Percentiles rank a stretch among this genome's conserved stretches.
Conservation (phyloP, 1,140 invertebrate genomes). For the Plodia interpunctella region DNA sequence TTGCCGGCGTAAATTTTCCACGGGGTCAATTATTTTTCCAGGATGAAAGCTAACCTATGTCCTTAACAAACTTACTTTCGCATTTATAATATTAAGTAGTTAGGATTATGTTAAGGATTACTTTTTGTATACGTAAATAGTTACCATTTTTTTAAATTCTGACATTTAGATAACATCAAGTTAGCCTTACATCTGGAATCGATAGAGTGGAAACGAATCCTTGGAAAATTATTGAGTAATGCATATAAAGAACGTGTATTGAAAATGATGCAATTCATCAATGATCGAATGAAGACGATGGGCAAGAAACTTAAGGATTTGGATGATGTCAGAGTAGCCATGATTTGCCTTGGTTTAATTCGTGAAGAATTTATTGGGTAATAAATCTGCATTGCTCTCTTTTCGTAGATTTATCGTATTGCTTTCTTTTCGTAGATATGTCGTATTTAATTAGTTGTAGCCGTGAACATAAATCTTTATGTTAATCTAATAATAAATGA, state of each 20-base stretch:
- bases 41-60: too few relatives aligned
- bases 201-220: conserved; percentile 82
- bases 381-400: conserved; percentile 21
- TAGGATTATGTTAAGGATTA: too few relatives aligned
- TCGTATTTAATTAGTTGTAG: too few relatives aligned
- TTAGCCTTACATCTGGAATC: conserved; percentile 83
- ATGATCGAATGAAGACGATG: conserved; percentile 81
- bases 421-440: too few relatives aligned
- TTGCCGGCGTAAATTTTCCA: too few relatives aligned
- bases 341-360: conserved; percentile 86
- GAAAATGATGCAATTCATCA: conserved; percentile 83
- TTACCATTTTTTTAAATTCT: neutral
- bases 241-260: conserved; percentile 81
- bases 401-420: too few relatives aligned
- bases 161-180: conserved; percentile 81
- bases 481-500: too few relatives aligned
- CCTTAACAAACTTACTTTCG: too few relatives aligned
- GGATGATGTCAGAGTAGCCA: conserved; percentile 85
- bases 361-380: conserved; percentile 84
- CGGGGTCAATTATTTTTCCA: too few relatives aligned
- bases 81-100: too few relatives aligned
- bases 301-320: conserved; percentile 83
- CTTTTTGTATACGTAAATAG: too few relatives aligned
- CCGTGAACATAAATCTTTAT: too few relatives aligned
- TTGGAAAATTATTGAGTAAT: conserved; percentile 80